Percentiles rank a stretch among this genome's conserved stretches.
These are phyloP conservation scores for Caerostris extrusa DNA, from an alignment of 1,140 invertebrate species.

Conservation along the genomic window DNA sequence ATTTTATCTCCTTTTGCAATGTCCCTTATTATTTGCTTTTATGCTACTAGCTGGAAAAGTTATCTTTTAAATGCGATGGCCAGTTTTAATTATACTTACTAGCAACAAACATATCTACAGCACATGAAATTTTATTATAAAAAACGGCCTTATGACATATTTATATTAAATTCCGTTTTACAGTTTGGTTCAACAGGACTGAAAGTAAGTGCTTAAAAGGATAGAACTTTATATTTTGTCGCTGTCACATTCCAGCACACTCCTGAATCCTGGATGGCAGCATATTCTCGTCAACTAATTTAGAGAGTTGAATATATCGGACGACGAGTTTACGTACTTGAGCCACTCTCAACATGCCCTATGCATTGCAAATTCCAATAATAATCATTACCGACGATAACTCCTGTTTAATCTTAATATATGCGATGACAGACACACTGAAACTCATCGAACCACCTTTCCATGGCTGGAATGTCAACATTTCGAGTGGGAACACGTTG, in stretches of 20 bases:
- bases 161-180: too few relatives aligned
- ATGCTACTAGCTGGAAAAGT: too few relatives aligned
- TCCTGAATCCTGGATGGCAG: background rate
- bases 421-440: slow-evolving; percentile 33
- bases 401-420: slow-evolving; percentile 49
- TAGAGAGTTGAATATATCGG: slow-evolving; percentile 35
- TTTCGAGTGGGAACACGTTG: slow-evolving; percentile 21
- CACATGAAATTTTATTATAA: too few relatives aligned
- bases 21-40: too few relatives aligned
- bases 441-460: background rate
- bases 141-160: too few relatives aligned
- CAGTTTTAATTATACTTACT: too few relatives aligned
- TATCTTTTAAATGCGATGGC: too few relatives aligned
- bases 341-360: slow-evolving; percentile 21
- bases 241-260: background rate
- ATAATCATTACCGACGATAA: slow-evolving; percentile 71
- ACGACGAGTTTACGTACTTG: slow-evolving; percentile 2
- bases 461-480: background rate
- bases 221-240: background rate
- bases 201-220: background rate
- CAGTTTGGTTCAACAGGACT: too few relatives aligned
- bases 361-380: slow-evolving; percentile 43
- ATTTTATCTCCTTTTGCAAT: too few relatives aligned
- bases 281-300: background rate
- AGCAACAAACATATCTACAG: too few relatives aligned